These are phyloP conservation scores for Gila orcuttii DNA, from an alignment of 2,113 vertebrate species.

Conservation along the genomic window DNA sequence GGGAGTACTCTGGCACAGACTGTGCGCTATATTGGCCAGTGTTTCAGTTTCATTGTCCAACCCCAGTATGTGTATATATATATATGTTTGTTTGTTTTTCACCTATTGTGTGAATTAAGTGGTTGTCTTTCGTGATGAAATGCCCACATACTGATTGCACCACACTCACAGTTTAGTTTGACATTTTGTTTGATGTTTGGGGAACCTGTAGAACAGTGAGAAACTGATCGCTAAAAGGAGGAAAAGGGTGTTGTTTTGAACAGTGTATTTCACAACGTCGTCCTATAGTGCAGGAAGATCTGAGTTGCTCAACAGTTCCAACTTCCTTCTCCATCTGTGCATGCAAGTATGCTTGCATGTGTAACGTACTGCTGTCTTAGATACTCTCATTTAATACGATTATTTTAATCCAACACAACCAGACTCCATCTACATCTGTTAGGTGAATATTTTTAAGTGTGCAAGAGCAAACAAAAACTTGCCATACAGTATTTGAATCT, in stretches of 20 bases:
- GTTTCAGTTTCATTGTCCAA: no score
- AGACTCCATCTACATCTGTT: neutral
- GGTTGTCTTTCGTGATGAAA: neutral
- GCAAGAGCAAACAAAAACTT: neutral
- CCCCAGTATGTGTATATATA: no score
- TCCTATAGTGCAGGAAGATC: conserved; percentile 65
- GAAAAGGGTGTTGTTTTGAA: conserved; percentile 65
- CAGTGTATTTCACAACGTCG: conserved; percentile 72
- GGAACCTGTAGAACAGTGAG: conserved; percentile 5
- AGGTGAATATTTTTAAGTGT: neutral
- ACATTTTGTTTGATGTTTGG: conserved; percentile 33
- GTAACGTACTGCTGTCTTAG: conserved; percentile 12
- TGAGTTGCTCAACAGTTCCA: conserved; percentile 71
- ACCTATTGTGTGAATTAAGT: neutral
- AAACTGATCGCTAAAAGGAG: conserved; percentile 6
- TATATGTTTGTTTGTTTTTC: no score
- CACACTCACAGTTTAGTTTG: neutral
- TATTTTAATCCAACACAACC: neutral
- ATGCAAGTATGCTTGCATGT: conserved; percentile 41
- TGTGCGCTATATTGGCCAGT: no score
- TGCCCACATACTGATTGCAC: neutral
- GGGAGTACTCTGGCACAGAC: no score
- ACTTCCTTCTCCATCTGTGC: conserved; percentile 70
- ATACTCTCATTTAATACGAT: neutral
- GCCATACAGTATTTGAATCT: neutral